Conservation (phyloP, 1,140 invertebrate species). For the Procambarus clarkii region DNA sequence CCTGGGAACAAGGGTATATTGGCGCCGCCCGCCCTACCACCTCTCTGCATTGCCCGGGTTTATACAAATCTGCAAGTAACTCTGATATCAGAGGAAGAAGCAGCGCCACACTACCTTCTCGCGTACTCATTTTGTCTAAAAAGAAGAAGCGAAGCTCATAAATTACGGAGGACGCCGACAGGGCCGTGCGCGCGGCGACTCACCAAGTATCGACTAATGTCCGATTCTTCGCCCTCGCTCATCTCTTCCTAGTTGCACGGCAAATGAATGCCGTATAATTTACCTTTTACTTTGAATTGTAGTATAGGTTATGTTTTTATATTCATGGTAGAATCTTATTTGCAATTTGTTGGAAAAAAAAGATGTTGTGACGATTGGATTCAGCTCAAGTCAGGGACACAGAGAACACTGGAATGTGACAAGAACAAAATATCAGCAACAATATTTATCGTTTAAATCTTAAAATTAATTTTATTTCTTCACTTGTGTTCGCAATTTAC, state of each 20-base stretch:
- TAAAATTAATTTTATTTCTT: neutral
- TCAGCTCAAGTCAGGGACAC: conserved; percentile 37
- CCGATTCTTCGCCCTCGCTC: conserved; percentile 9
- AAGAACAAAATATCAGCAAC: conserved; percentile 57
- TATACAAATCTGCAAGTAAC: conserved; percentile 13
- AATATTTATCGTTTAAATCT: conserved; percentile 1
- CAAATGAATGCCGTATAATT: too few relatives aligned
- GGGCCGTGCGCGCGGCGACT: conserved; percentile 51
- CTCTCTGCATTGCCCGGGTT: neutral
- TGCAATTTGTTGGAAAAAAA: too few relatives aligned
- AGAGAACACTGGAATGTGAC: neutral
- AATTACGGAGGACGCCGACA: conserved; percentile 66
- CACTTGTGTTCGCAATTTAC: too few relatives aligned
- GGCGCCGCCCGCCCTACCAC: too few relatives aligned
- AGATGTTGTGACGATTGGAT: neutral
- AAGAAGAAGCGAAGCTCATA: conserved; percentile 66
- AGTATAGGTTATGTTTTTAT: too few relatives aligned
- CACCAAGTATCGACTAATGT: conserved; percentile 50
- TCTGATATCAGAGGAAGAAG: conserved; percentile 50
- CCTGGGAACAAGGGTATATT: too few relatives aligned
- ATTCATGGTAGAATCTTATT: too few relatives aligned
- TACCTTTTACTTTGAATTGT: too few relatives aligned
- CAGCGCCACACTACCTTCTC: conserved; percentile 65
- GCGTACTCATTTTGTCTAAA: conserved; percentile 67
- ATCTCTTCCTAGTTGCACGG: too few relatives aligned